phyloP scores from a whole-genome alignment of 2,113 vertebrate genomes.

The Anarhynchus alexandrinus region DNA sequence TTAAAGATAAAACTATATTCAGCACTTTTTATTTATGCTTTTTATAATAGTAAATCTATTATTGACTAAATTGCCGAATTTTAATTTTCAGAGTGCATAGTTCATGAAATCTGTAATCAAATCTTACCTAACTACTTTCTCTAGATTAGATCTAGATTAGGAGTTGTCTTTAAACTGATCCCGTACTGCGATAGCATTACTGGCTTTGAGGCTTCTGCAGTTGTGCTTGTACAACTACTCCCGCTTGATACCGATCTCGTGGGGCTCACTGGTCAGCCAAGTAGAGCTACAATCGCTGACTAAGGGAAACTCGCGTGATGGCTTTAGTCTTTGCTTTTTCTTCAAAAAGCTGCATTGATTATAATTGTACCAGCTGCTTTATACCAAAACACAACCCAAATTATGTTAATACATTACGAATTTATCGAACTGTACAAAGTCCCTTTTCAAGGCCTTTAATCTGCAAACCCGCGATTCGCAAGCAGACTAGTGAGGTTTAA shows the following conservation, averaged over 20 bases:
- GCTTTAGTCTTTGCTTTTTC: background rate
- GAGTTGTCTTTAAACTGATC: background rate
- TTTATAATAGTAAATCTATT: conserved; percentile 43
- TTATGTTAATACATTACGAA: background rate
- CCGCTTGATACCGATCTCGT: background rate
- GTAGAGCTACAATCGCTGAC: background rate
- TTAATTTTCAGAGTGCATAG: conserved; percentile 14
- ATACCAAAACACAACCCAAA: background rate
- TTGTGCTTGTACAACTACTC: background rate
- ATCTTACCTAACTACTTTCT: background rate
- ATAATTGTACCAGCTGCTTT: background rate
- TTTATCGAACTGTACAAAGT: background rate
- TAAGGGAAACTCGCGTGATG: background rate
- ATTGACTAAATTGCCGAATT: background rate
- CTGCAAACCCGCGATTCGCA: background rate
- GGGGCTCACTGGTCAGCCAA: background rate
- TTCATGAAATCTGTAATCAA: background rate
- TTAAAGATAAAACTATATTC: conserved; percentile 48
- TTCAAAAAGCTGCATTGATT: background rate
- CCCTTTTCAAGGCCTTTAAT: background rate
- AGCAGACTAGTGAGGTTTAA: background rate
- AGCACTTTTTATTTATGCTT: conserved; percentile 67
- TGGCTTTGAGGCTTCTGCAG: background rate
- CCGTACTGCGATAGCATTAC: background rate
- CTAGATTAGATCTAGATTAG: background rate